Evolutionary conservation across 1,140 invertebrate species (phyloP).

Genomic region (Drosophila oshimai): DNA sequence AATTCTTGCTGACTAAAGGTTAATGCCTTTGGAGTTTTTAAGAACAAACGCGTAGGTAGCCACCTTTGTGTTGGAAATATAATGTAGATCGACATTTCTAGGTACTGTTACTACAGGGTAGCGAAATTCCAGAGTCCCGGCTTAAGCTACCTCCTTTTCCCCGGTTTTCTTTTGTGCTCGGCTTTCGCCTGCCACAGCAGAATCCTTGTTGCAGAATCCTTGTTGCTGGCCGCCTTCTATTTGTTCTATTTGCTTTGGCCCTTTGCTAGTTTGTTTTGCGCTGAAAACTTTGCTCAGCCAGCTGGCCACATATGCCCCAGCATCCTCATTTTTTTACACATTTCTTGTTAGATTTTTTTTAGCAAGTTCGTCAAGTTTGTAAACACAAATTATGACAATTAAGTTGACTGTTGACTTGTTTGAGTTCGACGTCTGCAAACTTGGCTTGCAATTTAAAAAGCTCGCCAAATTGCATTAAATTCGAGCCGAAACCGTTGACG

Average conservation of each 20-base stretch:
- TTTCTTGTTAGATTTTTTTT: conserved; percentile 6
- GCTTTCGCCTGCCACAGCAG: conserved; percentile 36
- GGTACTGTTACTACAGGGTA: not conserved
- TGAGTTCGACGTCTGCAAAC: conserved; percentile 56
- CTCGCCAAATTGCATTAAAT: conserved; percentile 63
- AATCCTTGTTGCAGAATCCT: conserved; percentile 42
- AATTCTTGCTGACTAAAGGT: too few species aligned
- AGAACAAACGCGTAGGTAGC: too few species aligned
- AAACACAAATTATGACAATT: conserved; percentile 81
- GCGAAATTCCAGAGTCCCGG: not conserved
- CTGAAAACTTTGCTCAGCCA: conserved; percentile 53
- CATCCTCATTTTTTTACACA: not conserved
- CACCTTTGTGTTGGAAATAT: too few species aligned
- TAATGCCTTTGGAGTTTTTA: too few species aligned
- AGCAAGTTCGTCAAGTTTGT: conserved; percentile 73
- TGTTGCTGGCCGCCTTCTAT: conserved; percentile 34
- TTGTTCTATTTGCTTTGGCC: conserved; percentile 72
- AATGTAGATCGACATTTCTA: not conserved
- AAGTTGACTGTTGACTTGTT: conserved; percentile 70
- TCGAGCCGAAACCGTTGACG: conserved; percentile 34
- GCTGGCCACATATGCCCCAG: conserved; percentile 62
- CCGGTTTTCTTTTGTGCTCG: conserved; percentile 25
- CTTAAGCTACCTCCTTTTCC: not conserved
- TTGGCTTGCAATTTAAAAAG: conserved; percentile 60
- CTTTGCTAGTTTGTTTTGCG: conserved; percentile 71